A percentile compares a stretch with the other conserved stretches of the same genome.
These are phyloP conservation scores for Datnioides undecimradiatus DNA, from an alignment of 2,113 vertebrate genomes.

Conservation along the genomic window DNA sequence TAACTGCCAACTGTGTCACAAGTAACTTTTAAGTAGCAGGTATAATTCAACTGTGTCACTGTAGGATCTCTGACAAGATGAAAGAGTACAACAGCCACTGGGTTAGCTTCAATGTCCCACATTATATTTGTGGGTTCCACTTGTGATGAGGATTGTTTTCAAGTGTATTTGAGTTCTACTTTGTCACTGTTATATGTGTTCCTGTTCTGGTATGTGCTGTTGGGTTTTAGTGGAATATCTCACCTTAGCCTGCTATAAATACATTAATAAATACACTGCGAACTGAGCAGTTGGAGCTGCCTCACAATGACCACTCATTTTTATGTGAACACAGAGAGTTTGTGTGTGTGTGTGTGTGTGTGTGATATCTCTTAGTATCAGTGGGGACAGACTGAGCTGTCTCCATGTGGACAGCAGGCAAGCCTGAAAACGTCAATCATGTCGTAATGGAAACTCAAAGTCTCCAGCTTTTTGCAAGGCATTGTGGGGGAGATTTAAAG, in stretches of 20 bases:
- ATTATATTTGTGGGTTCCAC: not conserved
- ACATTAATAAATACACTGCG: not conserved
- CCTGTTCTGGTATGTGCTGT: not conserved
- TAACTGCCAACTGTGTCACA: not conserved
- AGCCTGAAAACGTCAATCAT: conserved; percentile 52
- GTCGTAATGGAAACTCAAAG: conserved; percentile 58
- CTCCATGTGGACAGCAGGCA: not conserved
- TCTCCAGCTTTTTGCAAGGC: conserved; percentile 33
- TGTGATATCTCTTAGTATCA: not conserved
- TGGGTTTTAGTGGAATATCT: not conserved
- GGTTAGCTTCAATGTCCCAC: not conserved
- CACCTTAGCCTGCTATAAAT: not conserved
- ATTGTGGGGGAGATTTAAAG: conserved; percentile 60
- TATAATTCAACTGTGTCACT: not conserved
- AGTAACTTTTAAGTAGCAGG: not conserved
- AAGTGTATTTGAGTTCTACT: not conserved
- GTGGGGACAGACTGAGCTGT: not conserved
- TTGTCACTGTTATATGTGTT: not conserved
- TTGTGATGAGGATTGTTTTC: not conserved
- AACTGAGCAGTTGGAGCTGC: too few relatives aligned
- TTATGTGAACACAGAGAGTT: not conserved
- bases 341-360: not conserved
- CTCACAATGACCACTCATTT: not conserved
- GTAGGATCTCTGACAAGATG: not conserved
- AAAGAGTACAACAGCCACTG: not conserved